Conservation (phyloP, 2,888 invertebrate species). For the Apodemia mormo region DNA sequence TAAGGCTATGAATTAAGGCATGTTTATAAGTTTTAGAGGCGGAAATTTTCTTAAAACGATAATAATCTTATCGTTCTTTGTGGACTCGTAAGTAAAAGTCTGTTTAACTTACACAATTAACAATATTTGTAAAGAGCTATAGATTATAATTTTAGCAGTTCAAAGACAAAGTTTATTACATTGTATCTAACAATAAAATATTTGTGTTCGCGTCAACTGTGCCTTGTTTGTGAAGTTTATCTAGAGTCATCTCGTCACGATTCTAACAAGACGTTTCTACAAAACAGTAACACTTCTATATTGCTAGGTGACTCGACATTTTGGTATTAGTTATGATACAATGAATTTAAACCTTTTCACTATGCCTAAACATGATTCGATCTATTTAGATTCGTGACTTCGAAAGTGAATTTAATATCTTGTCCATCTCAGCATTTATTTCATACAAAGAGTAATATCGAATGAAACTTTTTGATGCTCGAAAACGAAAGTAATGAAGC, state of each 20-base stretch:
- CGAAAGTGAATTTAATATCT: conserved; percentile 57
- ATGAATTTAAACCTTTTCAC: conserved; percentile 36
- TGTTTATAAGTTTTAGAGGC: too few relatives aligned
- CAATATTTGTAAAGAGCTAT: conserved; percentile 17
- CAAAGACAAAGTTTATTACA: conserved; percentile 33
- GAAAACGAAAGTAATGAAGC: conserved; percentile 63
- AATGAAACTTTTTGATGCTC: conserved; percentile 53
- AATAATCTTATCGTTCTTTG: too few relatives aligned
- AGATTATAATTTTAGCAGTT: conserved; percentile 27
- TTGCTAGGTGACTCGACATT: conserved; percentile 55
- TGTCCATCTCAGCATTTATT: conserved; percentile 41
- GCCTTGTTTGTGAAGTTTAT: conserved; percentile 51
- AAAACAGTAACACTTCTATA: conserved; percentile 57
- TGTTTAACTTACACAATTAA: neutral
- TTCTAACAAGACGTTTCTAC: conserved; percentile 60
- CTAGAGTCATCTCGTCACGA: conserved; percentile 66
- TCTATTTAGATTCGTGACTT: conserved; percentile 51
- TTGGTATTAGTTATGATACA: conserved; percentile 50
- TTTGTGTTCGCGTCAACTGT: conserved; percentile 54
- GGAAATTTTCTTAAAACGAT: too few relatives aligned
- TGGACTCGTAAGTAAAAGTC: too few relatives aligned
- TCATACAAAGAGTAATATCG: conserved; percentile 44
- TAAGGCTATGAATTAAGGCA: too few relatives aligned
- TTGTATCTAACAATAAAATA: conserved; percentile 46
- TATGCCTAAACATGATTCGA: conserved; percentile 32